Conservation (phyloP, 2,113 vertebrate species). For the Dipodomys stephensi region DNA sequence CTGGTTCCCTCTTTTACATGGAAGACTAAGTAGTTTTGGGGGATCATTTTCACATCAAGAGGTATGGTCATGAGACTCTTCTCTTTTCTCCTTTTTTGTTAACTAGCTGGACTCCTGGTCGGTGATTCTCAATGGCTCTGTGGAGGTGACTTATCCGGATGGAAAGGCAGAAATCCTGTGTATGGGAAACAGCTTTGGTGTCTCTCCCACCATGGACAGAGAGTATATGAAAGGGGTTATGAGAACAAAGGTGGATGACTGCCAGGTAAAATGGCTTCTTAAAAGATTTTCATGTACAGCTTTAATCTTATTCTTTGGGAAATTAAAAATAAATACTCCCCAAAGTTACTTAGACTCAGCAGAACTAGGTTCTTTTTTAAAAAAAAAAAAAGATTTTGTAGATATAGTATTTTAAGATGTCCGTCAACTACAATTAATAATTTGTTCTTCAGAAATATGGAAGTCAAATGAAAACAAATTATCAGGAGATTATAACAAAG, state of each 20-base stretch:
- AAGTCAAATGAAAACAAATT: conserved; percentile 44
- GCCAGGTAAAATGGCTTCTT: conserved; percentile 90
- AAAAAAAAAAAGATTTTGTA: not conserved
- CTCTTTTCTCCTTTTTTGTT: not conserved
- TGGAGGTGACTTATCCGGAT: conserved; percentile 97
- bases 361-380: not conserved
- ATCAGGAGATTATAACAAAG: conserved; percentile 11
- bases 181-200: conserved; percentile 99
- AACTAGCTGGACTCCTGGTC: conserved; percentile 98
- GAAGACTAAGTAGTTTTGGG: conserved; percentile 13
- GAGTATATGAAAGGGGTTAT: conserved; percentile 99
- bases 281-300: not conserved
- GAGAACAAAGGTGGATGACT: conserved; percentile 99
- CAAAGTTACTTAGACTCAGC: not conserved
- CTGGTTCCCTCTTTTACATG: not conserved
- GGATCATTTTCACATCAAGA: not conserved
- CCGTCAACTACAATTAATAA: conserved; percentile 14
- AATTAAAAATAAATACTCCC: conserved; percentile 40
- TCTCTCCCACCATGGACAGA: conserved; percentile 98
- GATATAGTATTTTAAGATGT: conserved; percentile 28
- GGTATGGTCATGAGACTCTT: not conserved
- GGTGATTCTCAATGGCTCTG: conserved; percentile 98
- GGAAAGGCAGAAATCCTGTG: conserved; percentile 96
- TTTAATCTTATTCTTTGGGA: not conserved
- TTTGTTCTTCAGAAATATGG: not conserved